Evolutionary conservation across 2,797 vertebrate genomes (phyloP).

Genomic region (Lacerta bilineata): DNA sequence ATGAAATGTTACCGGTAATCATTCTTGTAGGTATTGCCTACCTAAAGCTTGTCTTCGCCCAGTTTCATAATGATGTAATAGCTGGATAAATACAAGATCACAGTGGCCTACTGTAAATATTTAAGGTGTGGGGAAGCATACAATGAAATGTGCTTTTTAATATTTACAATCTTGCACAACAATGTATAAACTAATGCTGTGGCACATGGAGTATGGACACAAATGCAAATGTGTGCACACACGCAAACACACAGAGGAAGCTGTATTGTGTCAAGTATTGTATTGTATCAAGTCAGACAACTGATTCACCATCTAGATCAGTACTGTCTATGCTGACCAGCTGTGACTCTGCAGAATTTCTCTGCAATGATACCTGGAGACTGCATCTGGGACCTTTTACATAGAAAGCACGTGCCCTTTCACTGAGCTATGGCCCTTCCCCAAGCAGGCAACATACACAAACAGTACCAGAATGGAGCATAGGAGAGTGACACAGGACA

Average conservation of each 20-base stretch:
- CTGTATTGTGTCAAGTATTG: neutral
- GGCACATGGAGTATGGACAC: neutral
- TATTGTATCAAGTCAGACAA: neutral
- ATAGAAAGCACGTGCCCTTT: neutral
- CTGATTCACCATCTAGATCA: too few species aligned
- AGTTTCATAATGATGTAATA: neutral
- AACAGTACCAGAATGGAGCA: neutral
- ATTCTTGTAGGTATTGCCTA: neutral
- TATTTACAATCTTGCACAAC: neutral
- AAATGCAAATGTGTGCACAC: neutral
- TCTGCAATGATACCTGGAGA: neutral
- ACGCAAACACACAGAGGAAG: neutral
- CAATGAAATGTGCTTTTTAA: neutral
- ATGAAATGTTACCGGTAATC: neutral
- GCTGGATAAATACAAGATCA: neutral
- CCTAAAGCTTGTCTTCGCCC: neutral
- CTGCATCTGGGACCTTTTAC: neutral
- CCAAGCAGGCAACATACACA: neutral
- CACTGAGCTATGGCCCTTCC: neutral
- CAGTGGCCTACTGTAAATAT: neutral
- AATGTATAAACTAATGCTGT: too few species aligned
- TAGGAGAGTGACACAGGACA: constrained; percentile 54
- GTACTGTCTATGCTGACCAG: neutral
- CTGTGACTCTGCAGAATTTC: neutral
- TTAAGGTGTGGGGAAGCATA: neutral